Base-by-base conservation (phyloP, 2,797 vertebrate species). In the Saguinus oedipus region DNA sequence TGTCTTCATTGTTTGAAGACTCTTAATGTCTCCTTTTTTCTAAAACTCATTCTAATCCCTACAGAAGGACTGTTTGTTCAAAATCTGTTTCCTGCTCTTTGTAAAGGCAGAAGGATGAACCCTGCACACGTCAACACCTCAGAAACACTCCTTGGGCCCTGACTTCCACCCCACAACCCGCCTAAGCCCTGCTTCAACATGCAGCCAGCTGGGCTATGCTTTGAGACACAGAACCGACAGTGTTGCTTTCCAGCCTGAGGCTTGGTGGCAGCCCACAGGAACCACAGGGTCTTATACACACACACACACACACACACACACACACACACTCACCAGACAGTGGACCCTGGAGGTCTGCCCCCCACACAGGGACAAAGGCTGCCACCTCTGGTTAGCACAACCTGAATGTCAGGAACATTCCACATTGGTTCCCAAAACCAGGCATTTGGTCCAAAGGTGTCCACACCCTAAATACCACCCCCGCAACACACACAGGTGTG, bases 191-290 rank as follows among this genome's bases (percentile, higher is more conserved):
- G 2, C 17, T 33, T 93, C 48, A 5, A 3, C 17, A 42, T 0
- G 2, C 15, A 48, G 55, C 33, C 30, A 68, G 61, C 61, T 4
- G 2, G 10, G 1, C 4, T n/a, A 2, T 7, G 55, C 22, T 46
- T 17, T 0, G 0, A 36, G 27, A 48, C 9, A 4, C 24, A 36
- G 39, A 24, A 30, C 30, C 0, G 8, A 79, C 27, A n/a, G 42
- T 42, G n/a, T 30, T 59, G n/a, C n/a, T 36, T 11, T 72, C 72
- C 0, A 15, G 42, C 10, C 59, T 20, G 33, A 9, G 1, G 5
- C 26, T 70, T 68, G 61, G 61, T 68, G 61, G 5, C 9, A 5
- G 39, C 4, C 76, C 85, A 20, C 42, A 42, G 42, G 42, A 42
- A 42, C 42, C 42, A 42, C 42, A 42, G 42, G 42, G 42, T 42